Evolutionary conservation across 2,113 vertebrate genomes (phyloP), one percentile per base, ranked within the genome.

Genomic region (Hepsetus odoe): DNA sequence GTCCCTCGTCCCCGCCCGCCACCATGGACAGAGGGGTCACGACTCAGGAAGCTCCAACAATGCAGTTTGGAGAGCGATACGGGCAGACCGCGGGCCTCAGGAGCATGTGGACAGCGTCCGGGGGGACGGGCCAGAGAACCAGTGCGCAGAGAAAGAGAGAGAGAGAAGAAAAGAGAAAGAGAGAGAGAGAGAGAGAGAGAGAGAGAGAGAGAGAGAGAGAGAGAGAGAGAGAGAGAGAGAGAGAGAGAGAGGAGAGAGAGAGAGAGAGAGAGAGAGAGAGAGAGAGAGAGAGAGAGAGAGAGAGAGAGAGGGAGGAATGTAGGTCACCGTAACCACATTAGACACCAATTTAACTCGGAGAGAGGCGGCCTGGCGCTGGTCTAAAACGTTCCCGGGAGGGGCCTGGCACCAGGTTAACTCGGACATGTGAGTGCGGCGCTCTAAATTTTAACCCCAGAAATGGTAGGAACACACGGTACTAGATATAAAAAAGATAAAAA

Each of bases 291-390:
- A n/a, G n/a, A n/a, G n/a, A n/a, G n/a, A n/a, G n/a, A n/a, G 70
- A 79, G 85, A 76, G 76, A 72, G 0, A 84, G 75, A 85, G 83
- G 73, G 80, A 84, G 82, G 88, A 92, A 91, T 93, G 88, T 91
- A 86, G 90, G 90, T 90, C 90, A 87, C 82, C 81, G 77, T 88
- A 86, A 90, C 89, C 89, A 88, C 87, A 87, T 91, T 91, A 90
- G 85, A 81, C 67, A 24, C 85, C 55, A 62, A 74, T 62, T 70
- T 69, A 74, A 56, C 42, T n/a, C 55, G 6, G 32, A 78, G 72
- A 71, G 40, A 71, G 18, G 65, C 26, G 30, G 30, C 56, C 40
- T 64, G 42, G 68, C 76, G 67, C 56, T 71, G 40, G 16, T n/a
- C 32, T 70, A 46, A 46, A 32, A 22, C 56, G 20, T 33, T 33